These are phyloP conservation scores for Mellivora capensis DNA, from an alignment of 2,113 vertebrate species.

Conservation along the genomic window DNA sequence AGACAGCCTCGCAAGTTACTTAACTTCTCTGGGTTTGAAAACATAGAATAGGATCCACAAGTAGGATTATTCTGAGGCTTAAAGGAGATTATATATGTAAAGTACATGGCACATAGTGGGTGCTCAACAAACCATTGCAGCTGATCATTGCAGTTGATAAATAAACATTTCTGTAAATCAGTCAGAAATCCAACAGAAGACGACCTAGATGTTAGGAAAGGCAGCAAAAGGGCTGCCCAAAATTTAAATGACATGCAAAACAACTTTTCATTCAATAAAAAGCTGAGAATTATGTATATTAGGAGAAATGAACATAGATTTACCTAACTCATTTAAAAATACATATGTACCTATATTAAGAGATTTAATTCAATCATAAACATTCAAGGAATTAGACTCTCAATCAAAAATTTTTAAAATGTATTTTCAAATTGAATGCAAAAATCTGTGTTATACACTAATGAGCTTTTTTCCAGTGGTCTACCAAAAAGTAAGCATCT, in stretches of 20 bases:
- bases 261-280: neutral
- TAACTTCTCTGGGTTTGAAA: neutral
- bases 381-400: neutral
- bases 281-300: neutral
- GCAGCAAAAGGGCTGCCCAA: neutral
- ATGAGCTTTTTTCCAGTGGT: neutral
- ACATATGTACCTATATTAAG: neutral
- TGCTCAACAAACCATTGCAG: neutral
- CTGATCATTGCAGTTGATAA: neutral
- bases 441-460: neutral
- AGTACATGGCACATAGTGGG: neutral
- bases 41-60: neutral
- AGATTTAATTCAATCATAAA: neutral
- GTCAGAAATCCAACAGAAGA: neutral
- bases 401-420: conserved; percentile 17
- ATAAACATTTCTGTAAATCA: neutral
- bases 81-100: neutral
- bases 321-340: neutral
- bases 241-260: neutral
- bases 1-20: neutral
- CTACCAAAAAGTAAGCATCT: neutral
- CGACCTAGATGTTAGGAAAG: neutral
- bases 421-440: neutral
- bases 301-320: neutral
- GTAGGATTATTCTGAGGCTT: neutral